These are phyloP conservation scores for Troides helena DNA, from an alignment of 2,888 invertebrate species.

Conservation along the genomic window DNA sequence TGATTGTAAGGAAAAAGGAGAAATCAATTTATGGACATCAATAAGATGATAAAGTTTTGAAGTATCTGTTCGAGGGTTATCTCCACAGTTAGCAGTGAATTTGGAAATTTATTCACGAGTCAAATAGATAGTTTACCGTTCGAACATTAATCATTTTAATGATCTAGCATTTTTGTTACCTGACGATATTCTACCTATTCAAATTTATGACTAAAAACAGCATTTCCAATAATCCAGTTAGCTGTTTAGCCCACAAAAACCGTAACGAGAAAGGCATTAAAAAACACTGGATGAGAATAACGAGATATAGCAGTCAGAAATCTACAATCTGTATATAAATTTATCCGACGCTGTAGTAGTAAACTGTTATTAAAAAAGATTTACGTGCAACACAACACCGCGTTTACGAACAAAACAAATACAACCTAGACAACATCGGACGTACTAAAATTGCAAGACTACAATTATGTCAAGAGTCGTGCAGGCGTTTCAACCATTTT, in stretches of 20 bases:
- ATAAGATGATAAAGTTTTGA: constrained; percentile 14
- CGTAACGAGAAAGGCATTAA: constrained; percentile 6
- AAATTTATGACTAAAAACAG: neutral
- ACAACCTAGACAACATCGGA: neutral
- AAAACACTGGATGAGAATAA: constrained; percentile 11
- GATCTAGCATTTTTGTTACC: constrained; percentile 1
- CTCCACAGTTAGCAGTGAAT: constrained; percentile 15
- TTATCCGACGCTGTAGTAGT: neutral
- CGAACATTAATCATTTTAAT: constrained; percentile 15
- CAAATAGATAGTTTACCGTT: constrained; percentile 17
- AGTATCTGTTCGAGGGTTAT: constrained; percentile 10
- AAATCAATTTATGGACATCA: constrained; percentile 14
- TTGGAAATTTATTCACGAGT: constrained; percentile 11
- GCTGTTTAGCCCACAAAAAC: neutral
- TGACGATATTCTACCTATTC: neutral
- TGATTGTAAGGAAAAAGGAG: neutral
- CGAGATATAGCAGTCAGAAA: constrained; percentile 1
- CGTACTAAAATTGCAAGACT: neutral
- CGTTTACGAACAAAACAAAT: neutral
- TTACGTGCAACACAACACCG: neutral
- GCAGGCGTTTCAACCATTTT: no score
- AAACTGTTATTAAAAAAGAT: constrained; percentile 20
- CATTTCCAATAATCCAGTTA: neutral
- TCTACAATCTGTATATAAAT: constrained; percentile 23
- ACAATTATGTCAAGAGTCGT: neutral